These are phyloP conservation scores for Mesorhabditis spiculigera DNA, from an alignment of 2,888 invertebrate genomes.

Conservation along the genomic window DNA sequence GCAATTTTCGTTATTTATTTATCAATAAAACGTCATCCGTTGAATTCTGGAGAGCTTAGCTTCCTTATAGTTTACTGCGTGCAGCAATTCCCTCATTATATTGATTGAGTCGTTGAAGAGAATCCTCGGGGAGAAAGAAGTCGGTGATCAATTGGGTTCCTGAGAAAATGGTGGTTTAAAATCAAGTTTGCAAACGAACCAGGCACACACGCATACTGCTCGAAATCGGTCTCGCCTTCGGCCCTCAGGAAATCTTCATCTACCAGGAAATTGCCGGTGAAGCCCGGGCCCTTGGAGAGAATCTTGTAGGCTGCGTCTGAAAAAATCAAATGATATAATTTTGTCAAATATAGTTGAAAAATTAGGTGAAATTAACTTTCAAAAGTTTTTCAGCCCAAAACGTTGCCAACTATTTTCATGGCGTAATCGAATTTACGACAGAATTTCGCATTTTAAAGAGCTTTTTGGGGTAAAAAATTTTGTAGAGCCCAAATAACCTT, in stretches of 20 bases:
- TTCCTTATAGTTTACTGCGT: too few relatives aligned
- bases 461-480: too few relatives aligned
- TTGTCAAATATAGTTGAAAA: not conserved
- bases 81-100: too few relatives aligned
- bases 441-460: too few relatives aligned
- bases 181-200: constrained; percentile 61
- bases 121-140: constrained; percentile 73
- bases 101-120: too few relatives aligned
- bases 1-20: too few relatives aligned
- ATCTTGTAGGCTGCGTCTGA: constrained; percentile 81
- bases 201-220: constrained; percentile 79
- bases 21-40: too few relatives aligned
- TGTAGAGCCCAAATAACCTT: too few relatives aligned
- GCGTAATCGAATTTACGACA: too few relatives aligned
- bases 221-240: constrained; percentile 79
- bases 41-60: too few relatives aligned
- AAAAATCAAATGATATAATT: constrained; percentile 22
- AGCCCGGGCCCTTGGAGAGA: constrained; percentile 73
- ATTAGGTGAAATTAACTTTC: constrained; percentile 3
- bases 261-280: constrained; percentile 81
- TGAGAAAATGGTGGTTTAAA: constrained; percentile 17
- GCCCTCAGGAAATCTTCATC: constrained; percentile 81
- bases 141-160: constrained; percentile 75
- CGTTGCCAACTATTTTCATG: too few relatives aligned
- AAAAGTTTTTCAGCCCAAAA: too few relatives aligned